Percentiles rank a stretch among this genome's conserved stretches.
Evolutionary conservation across 1,140 invertebrate species (phyloP).

Genomic region (Gonatopus flavifemur): DNA sequence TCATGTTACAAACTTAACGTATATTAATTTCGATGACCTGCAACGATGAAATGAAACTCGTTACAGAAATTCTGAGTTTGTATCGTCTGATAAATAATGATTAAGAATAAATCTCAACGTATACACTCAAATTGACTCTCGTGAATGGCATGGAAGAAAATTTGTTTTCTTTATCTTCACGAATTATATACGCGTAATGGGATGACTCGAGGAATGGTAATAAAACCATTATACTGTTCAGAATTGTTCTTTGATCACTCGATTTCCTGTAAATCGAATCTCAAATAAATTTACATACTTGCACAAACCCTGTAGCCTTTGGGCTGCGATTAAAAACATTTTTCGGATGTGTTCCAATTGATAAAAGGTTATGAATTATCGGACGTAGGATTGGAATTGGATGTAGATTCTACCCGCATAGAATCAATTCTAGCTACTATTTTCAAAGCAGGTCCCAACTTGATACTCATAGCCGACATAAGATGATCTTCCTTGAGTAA

Average conservation of each 20-base stretch:
- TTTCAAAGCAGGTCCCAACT: constrained; percentile 92
- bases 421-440: constrained; percentile 86
- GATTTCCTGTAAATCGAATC: constrained; percentile 5
- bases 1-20: too few relatives aligned
- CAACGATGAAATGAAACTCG: too few relatives aligned
- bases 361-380: constrained; percentile 36
- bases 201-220: neutral
- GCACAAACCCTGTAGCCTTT: constrained; percentile 42
- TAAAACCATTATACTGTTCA: constrained; percentile 1
- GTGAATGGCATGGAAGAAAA: neutral
- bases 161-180: neutral
- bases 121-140: constrained; percentile 11
- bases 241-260: neutral
- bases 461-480: constrained; percentile 93
- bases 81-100: too few relatives aligned
- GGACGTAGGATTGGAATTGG: constrained; percentile 41
- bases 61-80: too few relatives aligned
- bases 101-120: neutral
- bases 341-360: constrained; percentile 2
- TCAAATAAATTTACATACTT: constrained; percentile 25
- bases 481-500: constrained; percentile 94
- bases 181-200: neutral
- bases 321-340: constrained; percentile 19
- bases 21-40: too few relatives aligned
- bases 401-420: constrained; percentile 64